Evolutionary conservation across 2,797 vertebrate species (phyloP).

Genomic region (Melanotaenia boesemani): DNA sequence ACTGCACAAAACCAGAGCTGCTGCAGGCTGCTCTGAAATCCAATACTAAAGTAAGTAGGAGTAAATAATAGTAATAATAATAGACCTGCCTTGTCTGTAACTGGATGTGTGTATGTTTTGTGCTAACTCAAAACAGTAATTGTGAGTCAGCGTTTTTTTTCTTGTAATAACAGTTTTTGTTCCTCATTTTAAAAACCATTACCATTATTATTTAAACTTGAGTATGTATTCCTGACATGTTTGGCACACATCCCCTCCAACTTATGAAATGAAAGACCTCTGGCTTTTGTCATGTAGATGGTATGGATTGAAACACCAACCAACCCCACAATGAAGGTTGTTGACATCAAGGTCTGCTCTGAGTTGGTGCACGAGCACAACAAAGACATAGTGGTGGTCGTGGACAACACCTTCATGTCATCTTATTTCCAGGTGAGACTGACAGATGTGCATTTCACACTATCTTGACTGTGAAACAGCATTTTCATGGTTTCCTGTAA

Average conservation of each 20-base stretch:
- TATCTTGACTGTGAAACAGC: conserved; percentile 7
- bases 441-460: conserved; percentile 49
- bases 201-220: not conserved
- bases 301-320: conserved; percentile 95
- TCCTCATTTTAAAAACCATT: no score
- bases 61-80: not conserved
- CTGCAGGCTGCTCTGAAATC: conserved; percentile 89
- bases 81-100: not conserved
- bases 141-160: conserved; percentile 10
- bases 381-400: conserved; percentile 87
- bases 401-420: conserved; percentile 98
- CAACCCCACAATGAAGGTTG: conserved; percentile 91
- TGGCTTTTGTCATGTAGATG: conserved; percentile 79
- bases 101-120: not conserved
- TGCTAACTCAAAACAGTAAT: not conserved
- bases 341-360: conserved; percentile 89
- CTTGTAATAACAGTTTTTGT: not conserved
- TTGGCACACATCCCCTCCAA: not conserved
- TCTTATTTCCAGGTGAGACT: conserved; percentile 93
- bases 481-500: not conserved
- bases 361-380: conserved; percentile 79
- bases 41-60: conserved; percentile 90
- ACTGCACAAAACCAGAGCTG: conserved; percentile 84
- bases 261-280: not conserved
- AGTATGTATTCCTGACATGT: not conserved